These are phyloP conservation scores for Sitobion miscanthi DNA, from an alignment of 1,140 invertebrate genomes.

Conservation along the genomic window DNA sequence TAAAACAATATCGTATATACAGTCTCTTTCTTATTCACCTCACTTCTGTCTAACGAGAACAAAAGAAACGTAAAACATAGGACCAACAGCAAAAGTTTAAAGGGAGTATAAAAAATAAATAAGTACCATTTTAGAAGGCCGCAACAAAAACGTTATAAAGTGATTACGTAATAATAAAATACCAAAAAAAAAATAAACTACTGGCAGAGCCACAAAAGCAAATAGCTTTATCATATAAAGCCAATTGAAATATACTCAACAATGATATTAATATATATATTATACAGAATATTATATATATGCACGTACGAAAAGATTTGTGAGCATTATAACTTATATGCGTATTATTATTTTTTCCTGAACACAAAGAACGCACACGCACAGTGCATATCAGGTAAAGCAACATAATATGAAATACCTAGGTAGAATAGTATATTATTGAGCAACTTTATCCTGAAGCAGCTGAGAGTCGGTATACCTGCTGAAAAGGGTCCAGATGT, in stretches of 20 bases:
- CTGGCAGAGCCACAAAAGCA: not conserved
- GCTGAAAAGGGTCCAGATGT: constrained; percentile 43
- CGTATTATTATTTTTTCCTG: not conserved
- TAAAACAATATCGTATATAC: not conserved
- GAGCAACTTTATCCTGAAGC: constrained; percentile 8
- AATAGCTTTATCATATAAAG: constrained; percentile 24
- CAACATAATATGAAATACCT: not conserved
- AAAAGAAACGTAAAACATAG: constrained; percentile 27
- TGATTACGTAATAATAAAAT: constrained; percentile 47
- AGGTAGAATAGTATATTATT: not conserved
- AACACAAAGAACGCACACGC: not conserved
- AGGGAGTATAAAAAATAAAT: not conserved
- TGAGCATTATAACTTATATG: not conserved
- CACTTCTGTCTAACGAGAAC: not conserved
- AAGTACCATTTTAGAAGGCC: not conserved
- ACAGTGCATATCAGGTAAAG: not conserved
- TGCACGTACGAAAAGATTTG: not conserved
- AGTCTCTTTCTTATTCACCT: not conserved
- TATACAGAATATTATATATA: not conserved
- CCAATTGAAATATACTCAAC: constrained; percentile 3
- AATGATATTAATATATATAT: not conserved
- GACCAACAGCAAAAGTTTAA: not conserved
- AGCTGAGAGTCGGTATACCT: constrained; percentile 41
- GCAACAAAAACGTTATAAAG: not conserved
- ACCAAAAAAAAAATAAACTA: not conserved